A percentile compares a stretch with the other conserved stretches of the same genome.
phyloP scores from a whole-genome alignment of 2,888 invertebrate species.

The Drosophila stalkeri region DNA sequence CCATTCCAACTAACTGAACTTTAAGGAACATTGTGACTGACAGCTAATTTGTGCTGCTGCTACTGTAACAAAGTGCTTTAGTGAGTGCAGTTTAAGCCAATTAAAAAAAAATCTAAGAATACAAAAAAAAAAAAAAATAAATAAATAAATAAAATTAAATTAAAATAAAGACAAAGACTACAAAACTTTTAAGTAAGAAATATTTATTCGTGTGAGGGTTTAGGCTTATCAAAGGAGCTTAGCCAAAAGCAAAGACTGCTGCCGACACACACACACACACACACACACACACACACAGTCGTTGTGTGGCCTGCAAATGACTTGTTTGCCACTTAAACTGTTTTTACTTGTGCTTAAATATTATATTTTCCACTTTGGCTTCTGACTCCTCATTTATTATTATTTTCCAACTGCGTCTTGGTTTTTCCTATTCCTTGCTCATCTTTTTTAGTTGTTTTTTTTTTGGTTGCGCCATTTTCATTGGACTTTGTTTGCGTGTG shows the following conservation, averaged over 20 bases:
- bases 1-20: slow-evolving; percentile 2
- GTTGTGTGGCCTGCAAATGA: slow-evolving; percentile 61
- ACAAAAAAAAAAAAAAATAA: no score
- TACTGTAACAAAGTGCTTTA: slow-evolving; percentile 27
- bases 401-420: slow-evolving; percentile 22
- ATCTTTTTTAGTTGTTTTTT: slow-evolving; percentile 18
- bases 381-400: slow-evolving; percentile 18
- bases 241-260: slow-evolving; percentile 36
- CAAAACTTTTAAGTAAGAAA: slow-evolving; percentile 6
- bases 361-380: slow-evolving; percentile 21
- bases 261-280: slow-evolving; percentile 29
- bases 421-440: slow-evolving; percentile 19
- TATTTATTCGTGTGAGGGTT: slow-evolving; percentile 48
- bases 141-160: not conserved
- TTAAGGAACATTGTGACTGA: slow-evolving; percentile 18
- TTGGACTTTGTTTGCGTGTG: slow-evolving; percentile 20
- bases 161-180: not conserved
- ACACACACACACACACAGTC: slow-evolving; percentile 13
- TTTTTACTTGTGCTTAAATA: slow-evolving; percentile 43
- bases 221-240: slow-evolving; percentile 47
- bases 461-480: slow-evolving; percentile 54
- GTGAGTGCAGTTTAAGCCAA: slow-evolving; percentile 44
- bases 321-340: slow-evolving; percentile 65
- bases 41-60: slow-evolving; percentile 10
- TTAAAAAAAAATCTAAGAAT: not conserved